phyloP scores from a whole-genome alignment of 1,140 invertebrate species.

The Brachionus calyciflorus region DNA sequence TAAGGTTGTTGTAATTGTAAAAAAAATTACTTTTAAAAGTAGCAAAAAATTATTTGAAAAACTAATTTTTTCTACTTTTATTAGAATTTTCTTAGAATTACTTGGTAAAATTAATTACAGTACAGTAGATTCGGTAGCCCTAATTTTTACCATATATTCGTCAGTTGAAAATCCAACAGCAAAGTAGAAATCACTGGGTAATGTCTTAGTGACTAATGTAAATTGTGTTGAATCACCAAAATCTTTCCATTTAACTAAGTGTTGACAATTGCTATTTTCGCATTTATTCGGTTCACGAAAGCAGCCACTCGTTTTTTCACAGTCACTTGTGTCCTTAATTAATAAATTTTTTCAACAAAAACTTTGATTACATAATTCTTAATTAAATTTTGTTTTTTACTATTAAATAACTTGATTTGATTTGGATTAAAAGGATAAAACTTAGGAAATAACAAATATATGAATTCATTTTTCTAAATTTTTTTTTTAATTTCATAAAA shows the following conservation, averaged over 20 bases:
- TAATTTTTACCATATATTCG: background rate
- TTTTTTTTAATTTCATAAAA: too few relatives aligned
- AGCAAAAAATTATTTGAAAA: too few relatives aligned
- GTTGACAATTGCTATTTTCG: background rate
- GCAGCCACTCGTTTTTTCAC: background rate
- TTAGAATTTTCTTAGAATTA: background rate
- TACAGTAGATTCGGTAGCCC: too few relatives aligned
- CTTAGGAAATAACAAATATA: too few relatives aligned
- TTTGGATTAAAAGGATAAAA: too few relatives aligned
- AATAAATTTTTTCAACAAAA: background rate
- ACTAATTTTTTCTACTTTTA: too few relatives aligned
- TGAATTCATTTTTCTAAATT: too few relatives aligned
- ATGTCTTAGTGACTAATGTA: background rate
- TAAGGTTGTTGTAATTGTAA: too few relatives aligned
- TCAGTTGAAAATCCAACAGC: conserved; percentile 20
- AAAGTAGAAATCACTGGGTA: background rate
- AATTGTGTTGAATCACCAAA: background rate
- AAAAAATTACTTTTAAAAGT: too few relatives aligned
- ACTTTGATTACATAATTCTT: background rate
- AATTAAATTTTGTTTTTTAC: background rate
- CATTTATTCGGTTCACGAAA: background rate
- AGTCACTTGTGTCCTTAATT: background rate
- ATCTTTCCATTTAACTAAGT: background rate
- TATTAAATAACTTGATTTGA: background rate
- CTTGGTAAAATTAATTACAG: background rate